Evolutionary conservation across 2,888 invertebrate species (phyloP), one percentile per base, ranked within the genome.

Genomic region (Eupithecia inturbata): DNA sequence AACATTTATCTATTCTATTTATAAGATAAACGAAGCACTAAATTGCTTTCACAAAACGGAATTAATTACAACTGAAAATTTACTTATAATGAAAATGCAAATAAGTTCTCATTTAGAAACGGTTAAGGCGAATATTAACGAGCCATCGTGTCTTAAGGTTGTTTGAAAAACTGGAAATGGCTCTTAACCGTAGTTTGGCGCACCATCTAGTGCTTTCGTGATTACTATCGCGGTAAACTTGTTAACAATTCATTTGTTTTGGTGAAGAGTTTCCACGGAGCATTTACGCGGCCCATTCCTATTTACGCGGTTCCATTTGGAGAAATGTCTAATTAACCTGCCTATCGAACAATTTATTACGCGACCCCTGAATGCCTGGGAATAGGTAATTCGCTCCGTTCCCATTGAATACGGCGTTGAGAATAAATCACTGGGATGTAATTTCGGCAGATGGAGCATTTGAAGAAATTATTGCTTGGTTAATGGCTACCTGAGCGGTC

Each of bases 291-390:
- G 84, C 82, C 84, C 81, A 84, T 88, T 88, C 82, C 89, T 87
- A 88, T 90, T 91, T 88, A 88, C 87, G 87, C 81, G 83, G 83
- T 82, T 84, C 88, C 88, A 88, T 92, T 91, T 86, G 83, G 84
- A 87, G 89, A 85, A 90, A 90, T 87, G 90, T 90, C 89, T 92
- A 91, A 92, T 92, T 92, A 92, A 92, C 91, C 91, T 91, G 90
- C 89, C 92, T 89, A 90, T 92, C 87, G 85, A 86, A 87, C 88
- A 88, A 91, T 92, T 92, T 92, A 92, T 91, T 88, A 87, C 87
- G 78, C 85, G 87, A 82, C 85, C 88, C 85, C 85, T 83, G 84
- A 84, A 87, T 85, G 83, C 84, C 84, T 87, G 84, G 80, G 78
- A 83, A 79, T 79, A 79, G 79, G 91, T 88, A 89, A 89, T 90